A percentile compares a stretch with the other conserved stretches of the same genome.
These are phyloP conservation scores for Oreochromis niloticus DNA, from an alignment of 2,113 vertebrate species.

Conservation along the genomic window DNA sequence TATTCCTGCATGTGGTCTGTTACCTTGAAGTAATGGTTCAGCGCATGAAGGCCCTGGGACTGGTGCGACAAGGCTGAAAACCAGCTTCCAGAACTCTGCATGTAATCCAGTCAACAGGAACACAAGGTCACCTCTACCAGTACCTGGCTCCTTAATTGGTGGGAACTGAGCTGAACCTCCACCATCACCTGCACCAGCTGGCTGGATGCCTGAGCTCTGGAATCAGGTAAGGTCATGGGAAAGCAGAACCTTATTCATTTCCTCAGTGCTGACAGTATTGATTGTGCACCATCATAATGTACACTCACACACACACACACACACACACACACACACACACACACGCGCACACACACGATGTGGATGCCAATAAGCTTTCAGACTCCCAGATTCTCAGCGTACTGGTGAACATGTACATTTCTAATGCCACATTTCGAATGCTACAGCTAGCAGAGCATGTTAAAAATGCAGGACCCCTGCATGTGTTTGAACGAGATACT, in stretches of 20 bases:
- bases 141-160: conserved; percentile 7
- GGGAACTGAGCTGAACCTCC: not conserved
- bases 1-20: not conserved
- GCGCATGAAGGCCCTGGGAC: not conserved
- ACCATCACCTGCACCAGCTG: not conserved
- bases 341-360: not conserved
- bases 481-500: not conserved
- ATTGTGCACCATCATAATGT: not conserved
- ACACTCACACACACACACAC: not conserved
- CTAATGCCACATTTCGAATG: not conserved
- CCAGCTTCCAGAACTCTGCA: not conserved
- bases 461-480: not conserved
- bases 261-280: conserved; percentile 1
- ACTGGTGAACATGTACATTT: not conserved
- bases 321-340: not conserved
- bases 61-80: not conserved
- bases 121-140: not conserved
- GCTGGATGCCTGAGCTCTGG: conserved; percentile 2
- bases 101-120: not conserved
- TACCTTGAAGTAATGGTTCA: not conserved
- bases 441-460: not conserved
- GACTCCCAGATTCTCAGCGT: not conserved
- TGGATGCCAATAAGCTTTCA: not conserved
- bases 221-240: conserved; percentile 11
- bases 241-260: conserved; percentile 1